Conservation (phyloP, 1,140 invertebrate species). For the Calliopsis andreniformis region DNA sequence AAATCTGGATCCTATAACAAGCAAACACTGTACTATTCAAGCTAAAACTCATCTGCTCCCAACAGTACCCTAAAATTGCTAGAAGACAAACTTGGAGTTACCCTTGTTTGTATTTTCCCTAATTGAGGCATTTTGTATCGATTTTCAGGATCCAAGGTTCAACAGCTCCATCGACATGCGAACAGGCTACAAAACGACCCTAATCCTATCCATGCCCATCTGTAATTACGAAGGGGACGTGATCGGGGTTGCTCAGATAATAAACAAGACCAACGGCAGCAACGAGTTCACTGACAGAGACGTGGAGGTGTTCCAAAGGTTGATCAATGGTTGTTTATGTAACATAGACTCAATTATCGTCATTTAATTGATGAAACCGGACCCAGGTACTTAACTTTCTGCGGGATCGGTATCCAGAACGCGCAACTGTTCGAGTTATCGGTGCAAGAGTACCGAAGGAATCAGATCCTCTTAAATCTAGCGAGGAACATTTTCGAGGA, state of each 20-base stretch:
- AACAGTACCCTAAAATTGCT: too few relatives aligned
- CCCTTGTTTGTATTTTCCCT: too few relatives aligned
- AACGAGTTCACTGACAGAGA: slow-evolving; percentile 94
- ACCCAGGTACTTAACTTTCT: slow-evolving; percentile 94
- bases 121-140: too few relatives aligned
- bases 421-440: slow-evolving; percentile 97
- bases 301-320: slow-evolving; percentile 91
- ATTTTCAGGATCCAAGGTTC: slow-evolving; percentile 89
- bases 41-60: too few relatives aligned
- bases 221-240: slow-evolving; percentile 97
- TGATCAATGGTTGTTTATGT: slow-evolving; percentile 65
- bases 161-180: slow-evolving; percentile 95
- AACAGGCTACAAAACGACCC: slow-evolving; percentile 95
- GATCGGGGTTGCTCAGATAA: slow-evolving; percentile 98
- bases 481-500: slow-evolving; percentile 80
- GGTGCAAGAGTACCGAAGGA: slow-evolving; percentile 94
- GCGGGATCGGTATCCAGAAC: slow-evolving; percentile 98
- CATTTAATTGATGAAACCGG: slow-evolving; percentile 30
- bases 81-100: too few relatives aligned
- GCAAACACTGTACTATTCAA: too few relatives aligned
- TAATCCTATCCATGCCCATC: slow-evolving; percentile 96
- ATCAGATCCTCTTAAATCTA: slow-evolving; percentile 86
- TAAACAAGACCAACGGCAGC: slow-evolving; percentile 95
- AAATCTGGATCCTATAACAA: too few relatives aligned
- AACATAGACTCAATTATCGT: neutral